Evolutionary conservation across 2,888 invertebrate genomes (phyloP), one percentile per base, ranked within the genome.

Genomic region (Belgica antarctica): DNA sequence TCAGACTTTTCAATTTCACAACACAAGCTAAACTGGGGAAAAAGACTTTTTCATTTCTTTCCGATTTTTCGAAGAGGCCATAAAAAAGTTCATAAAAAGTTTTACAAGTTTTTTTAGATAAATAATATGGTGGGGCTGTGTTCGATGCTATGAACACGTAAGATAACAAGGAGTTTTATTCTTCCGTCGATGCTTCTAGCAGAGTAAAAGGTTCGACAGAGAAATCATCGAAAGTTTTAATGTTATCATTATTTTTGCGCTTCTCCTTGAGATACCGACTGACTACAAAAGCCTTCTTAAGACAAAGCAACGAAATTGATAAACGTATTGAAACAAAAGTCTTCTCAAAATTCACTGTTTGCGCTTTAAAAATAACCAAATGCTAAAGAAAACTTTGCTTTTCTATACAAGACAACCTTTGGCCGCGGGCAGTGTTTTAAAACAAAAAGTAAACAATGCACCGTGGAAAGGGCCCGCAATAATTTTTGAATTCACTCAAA

Each of bases 41-140:
- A 59, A 25, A 62, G 12, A 7, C 3, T 46, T 22, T 63, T 41
- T 63, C 22, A 12, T 24, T 7, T 10, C 10, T 2, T 62, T 36
- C 62, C 31, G 22, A 17, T 62, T 62, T 57, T 34, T 52, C 52
- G 17, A 2, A n/a, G 31, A n/a, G 28, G 57, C 52, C 24, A 68
- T 68, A 68, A 68, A 68, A 65, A 57, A 68, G 68, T 68, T 68
- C 68, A 68, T 68, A 57, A 68, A 68, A 68, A 52, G 31, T 52
- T 68, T 66, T 66, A 66, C 52, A 66, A 66, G 66, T 47, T 66
- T 52, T 52, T n/a, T n/a, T 47, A 36, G 66, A 66, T 66, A 66
- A 66, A 66, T 66, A 66, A 66, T 66, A 63, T 59, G 19, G 22
- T 2, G 12, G 28, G 12, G 24, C 10, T 61, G 12, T 61, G n/a